A percentile compares a stretch with the other conserved stretches of the same genome.
Conservation (phyloP, 2,888 invertebrate genomes). For the Hemithea aestivaria region DNA sequence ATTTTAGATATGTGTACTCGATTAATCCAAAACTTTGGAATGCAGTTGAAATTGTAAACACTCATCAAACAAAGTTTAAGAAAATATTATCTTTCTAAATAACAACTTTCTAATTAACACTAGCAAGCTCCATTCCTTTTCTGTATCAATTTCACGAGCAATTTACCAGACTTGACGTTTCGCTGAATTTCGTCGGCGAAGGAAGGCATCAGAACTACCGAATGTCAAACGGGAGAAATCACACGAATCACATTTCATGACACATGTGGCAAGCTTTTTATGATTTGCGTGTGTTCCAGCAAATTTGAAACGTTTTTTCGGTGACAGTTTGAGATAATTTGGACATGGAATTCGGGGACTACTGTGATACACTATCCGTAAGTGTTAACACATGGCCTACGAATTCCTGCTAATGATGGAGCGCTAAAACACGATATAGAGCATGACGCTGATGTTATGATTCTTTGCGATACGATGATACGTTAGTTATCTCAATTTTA, state of each 20-base stretch:
- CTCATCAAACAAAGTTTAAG: too few relatives aligned
- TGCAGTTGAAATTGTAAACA: too few relatives aligned
- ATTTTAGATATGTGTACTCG: too few relatives aligned
- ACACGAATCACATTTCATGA: constrained; percentile 53
- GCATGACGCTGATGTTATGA: not conserved
- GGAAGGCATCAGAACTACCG: constrained; percentile 45
- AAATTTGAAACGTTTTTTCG: constrained; percentile 22
- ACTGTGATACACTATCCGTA: constrained; percentile 33
- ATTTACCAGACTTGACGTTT: constrained; percentile 55
- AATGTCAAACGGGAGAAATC: constrained; percentile 47
- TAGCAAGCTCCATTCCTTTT: constrained; percentile 26
- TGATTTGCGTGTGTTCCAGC: constrained; percentile 46
- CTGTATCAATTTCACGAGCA: constrained; percentile 55
- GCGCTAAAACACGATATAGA: not conserved
- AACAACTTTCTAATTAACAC: too few relatives aligned
- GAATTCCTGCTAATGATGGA: not conserved
- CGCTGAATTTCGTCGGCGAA: constrained; percentile 51
- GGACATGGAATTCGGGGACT: constrained; percentile 41
- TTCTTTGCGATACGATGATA: not conserved
- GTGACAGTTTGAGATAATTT: constrained; percentile 26
- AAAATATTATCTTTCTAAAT: too few relatives aligned
- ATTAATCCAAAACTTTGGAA: too few relatives aligned
- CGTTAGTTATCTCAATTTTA: too few relatives aligned
- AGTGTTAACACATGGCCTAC: constrained; percentile 21
- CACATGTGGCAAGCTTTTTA: constrained; percentile 52